A percentile compares a stretch with the other conserved stretches of the same genome.
Evolutionary conservation across 2,888 invertebrate genomes (phyloP).

Genomic region (Thereva nobilitata): DNA sequence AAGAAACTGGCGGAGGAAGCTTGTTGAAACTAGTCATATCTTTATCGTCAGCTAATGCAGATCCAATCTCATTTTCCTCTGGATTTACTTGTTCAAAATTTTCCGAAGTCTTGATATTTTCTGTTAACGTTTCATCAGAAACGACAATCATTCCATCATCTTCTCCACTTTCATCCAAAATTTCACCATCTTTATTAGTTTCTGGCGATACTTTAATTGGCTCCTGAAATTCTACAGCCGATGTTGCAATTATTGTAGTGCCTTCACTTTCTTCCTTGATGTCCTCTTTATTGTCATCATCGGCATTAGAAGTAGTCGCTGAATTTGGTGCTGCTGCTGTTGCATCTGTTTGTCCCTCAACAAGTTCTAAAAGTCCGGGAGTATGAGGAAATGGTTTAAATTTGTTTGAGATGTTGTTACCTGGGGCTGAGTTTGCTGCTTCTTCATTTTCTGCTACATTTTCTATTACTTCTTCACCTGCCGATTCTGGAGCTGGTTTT

Average conservation of each 20-base stretch:
- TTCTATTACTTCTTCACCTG: constrained; percentile 2
- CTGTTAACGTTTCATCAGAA: constrained; percentile 17
- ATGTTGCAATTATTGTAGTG: not conserved
- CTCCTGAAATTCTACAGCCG: constrained; percentile 1
- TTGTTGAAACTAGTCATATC: constrained; percentile 4
- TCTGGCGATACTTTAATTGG: constrained; percentile 10
- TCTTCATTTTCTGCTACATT: not conserved
- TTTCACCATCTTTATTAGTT: not conserved
- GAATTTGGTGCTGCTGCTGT: constrained; percentile 4
- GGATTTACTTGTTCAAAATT: not conserved
- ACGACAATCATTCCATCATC: constrained; percentile 32
- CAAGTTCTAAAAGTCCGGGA: constrained; percentile 7
- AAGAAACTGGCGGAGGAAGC: too few relatives aligned
- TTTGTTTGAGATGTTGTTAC: constrained; percentile 1
- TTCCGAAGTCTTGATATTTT: constrained; percentile 7
- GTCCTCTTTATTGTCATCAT: constrained; percentile 2
- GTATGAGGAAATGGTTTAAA: constrained; percentile 9
- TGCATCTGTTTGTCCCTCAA: too few relatives aligned
- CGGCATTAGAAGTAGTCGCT: not conserved
- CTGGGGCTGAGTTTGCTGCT: not conserved
- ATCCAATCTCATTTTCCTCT: not conserved
- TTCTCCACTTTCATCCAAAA: constrained; percentile 19
- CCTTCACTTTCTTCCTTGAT: not conserved
- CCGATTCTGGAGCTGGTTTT: constrained; percentile 4
- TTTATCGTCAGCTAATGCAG: constrained; percentile 10